These are phyloP conservation scores for Eulemur rufifrons DNA, from an alignment of 2,113 vertebrate genomes.

Conservation along the genomic window DNA sequence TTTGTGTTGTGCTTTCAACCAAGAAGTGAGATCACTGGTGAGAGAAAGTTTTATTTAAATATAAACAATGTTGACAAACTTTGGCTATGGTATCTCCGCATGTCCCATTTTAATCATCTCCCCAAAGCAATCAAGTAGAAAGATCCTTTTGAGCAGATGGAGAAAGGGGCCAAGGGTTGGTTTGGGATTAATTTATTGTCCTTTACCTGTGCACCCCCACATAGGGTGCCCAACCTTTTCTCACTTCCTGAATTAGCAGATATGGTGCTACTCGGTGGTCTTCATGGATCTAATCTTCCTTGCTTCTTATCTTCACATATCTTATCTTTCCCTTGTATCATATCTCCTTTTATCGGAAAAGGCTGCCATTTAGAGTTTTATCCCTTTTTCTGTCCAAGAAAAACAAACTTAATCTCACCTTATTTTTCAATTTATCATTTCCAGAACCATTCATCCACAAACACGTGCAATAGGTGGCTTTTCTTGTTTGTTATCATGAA, in stretches of 20 bases:
- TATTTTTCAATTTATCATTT: neutral
- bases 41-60: slow-evolving; percentile 8
- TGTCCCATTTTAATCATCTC: neutral
- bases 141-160: neutral
- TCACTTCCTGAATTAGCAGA: neutral
- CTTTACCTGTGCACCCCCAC: neutral
- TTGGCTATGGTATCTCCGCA: neutral
- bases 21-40: neutral
- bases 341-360: neutral
- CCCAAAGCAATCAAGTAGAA: neutral
- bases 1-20: neutral
- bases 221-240: neutral
- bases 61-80: neutral
- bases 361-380: neutral
- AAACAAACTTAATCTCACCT: neutral
- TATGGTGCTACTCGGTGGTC: neutral
- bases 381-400: neutral
- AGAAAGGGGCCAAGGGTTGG: neutral
- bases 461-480: neutral
- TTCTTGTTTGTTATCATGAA: neutral
- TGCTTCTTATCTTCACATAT: neutral
- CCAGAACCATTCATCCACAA: neutral
- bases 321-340: neutral
- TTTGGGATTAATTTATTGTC: neutral
- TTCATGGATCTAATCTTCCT: neutral